Evolutionary conservation across 2,888 invertebrate species (phyloP).

Genomic region (Steinernema hermaphroditum): DNA sequence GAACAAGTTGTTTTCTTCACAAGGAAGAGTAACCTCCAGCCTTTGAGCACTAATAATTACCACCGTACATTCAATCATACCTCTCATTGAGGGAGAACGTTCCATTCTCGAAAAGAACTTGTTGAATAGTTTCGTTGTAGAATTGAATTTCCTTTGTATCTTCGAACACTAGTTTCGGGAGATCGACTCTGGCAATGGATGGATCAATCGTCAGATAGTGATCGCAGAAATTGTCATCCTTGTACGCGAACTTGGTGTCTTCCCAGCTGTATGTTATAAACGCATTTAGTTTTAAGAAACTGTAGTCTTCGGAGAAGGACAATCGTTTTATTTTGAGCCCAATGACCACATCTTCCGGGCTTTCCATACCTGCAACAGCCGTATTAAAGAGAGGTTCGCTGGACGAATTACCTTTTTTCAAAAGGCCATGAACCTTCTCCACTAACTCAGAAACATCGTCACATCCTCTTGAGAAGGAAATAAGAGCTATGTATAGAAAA

Average conservation of each 20-base stretch:
- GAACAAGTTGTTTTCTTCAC: conserved; percentile 10
- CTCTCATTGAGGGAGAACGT: conserved; percentile 9
- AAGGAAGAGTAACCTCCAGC: conserved; percentile 16
- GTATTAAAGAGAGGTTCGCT: background rate
- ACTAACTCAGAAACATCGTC: conserved; percentile 8
- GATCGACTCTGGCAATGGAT: background rate
- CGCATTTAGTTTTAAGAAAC: background rate
- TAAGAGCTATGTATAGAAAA: too few species aligned
- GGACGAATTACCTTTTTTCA: background rate
- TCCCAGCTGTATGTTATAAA: conserved; percentile 13
- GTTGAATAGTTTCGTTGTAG: conserved; percentile 21
- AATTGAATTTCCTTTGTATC: conserved; percentile 16
- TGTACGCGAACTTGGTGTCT: conserved; percentile 10
- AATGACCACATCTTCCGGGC: conserved; percentile 4
- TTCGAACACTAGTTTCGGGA: conserved; percentile 3
- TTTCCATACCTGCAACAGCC: background rate
- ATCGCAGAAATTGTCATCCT: conserved; percentile 14
- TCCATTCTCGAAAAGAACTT: conserved; percentile 10
- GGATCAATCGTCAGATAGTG: conserved; percentile 17
- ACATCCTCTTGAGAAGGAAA: background rate
- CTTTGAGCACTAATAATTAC: background rate
- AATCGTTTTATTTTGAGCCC: conserved; percentile 6
- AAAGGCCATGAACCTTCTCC: conserved; percentile 3
- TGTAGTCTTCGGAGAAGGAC: conserved; percentile 19
- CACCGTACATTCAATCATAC: too few species aligned